Base-by-base conservation (phyloP, 2,888 invertebrate genomes). In the Andrena praecox region DNA sequence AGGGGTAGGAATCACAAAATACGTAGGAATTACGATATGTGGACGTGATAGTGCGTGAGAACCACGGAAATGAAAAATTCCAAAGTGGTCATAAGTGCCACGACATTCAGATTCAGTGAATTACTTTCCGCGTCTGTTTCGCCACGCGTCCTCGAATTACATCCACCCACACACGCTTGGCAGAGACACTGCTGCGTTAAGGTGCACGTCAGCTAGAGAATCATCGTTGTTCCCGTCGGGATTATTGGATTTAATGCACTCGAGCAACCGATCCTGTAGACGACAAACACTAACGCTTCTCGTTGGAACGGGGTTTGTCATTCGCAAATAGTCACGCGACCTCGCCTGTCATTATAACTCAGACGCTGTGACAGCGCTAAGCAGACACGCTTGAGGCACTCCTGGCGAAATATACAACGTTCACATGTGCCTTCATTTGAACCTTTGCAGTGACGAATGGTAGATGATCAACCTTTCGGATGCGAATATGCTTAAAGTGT, bases 251-350 rank as follows among this genome's bases (percentile, higher is more conserved):
- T 86, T 85, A 86, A 84, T 77, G 77, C 78, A 77, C 64, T 79
- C 77, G 83, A 85, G 86, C 74, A 85, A 83, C 83, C 84, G 78
- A 82, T 85, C 87, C 54, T 71, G 73, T 68, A 66, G 60, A 78
- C 71, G 72, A 60, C 82, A 84, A 83, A 78, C 82, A 77, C 50
- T 76, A 56, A 62, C 70, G 77, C 67, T 73, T 35, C 80, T 69
- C 64, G 74, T 74, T 74, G 80, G 48, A 74, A 60, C 72, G 35
- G 74, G 82, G 82, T 85, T 85, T 85, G 87, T 86, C 86, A 85
- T 87, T 67, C 69, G 77, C 87, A 87, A 87, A 87, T 87, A 86
- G 77, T 85, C 86, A 80, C 70, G 85, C 81, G 83, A 86, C 85
- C 67, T 69, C 62, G 67, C 42, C 29, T 72, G 81, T 76, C 82